A percentile compares a stretch with the other conserved stretches of the same genome.
These are phyloP conservation scores for Anguilla pacifica DNA, from an alignment of 2,797 vertebrate genomes.

Conservation along the genomic window DNA sequence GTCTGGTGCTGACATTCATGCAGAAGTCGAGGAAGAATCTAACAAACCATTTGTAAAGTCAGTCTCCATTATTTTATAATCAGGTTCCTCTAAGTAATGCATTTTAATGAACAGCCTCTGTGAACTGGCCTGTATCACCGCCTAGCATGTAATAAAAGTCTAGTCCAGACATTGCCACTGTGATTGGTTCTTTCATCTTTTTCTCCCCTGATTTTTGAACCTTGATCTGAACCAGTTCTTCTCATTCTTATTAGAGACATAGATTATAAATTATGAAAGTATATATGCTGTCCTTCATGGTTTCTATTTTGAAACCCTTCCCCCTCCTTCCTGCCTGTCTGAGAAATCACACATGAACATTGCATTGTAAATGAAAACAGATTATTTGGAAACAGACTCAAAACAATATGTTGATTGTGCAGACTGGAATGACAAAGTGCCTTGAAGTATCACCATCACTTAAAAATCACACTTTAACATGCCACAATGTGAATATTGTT, in stretches of 20 bases:
- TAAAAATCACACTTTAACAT: constrained; percentile 8
- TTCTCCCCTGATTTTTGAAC: not conserved
- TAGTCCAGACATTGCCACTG: constrained; percentile 8
- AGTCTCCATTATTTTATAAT: constrained; percentile 39
- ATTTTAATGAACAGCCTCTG: constrained; percentile 38
- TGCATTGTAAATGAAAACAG: constrained; percentile 25
- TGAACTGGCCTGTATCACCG: constrained; percentile 23
- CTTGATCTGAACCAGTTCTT: not conserved
- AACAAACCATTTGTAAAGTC: constrained; percentile 26
- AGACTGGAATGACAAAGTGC: not conserved
- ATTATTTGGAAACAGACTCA: constrained; percentile 13
- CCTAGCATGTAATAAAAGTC: constrained; percentile 31
- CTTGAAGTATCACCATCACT: not conserved
- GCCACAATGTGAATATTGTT: not conserved
- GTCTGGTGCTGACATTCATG: not conserved
- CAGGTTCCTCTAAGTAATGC: constrained; percentile 24
- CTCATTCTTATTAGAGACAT: not conserved
- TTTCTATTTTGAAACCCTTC: constrained; percentile 20
- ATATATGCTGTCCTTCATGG: constrained; percentile 15
- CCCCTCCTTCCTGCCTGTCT: not conserved
- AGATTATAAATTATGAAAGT: constrained; percentile 29
- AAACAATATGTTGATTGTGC: constrained; percentile 7
- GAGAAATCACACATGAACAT: constrained; percentile 23
- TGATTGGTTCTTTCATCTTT: constrained; percentile 17
- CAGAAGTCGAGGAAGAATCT: constrained; percentile 13